phyloP scores from a whole-genome alignment of 1,140 invertebrate species.

The Drosophila sechellia region DNA sequence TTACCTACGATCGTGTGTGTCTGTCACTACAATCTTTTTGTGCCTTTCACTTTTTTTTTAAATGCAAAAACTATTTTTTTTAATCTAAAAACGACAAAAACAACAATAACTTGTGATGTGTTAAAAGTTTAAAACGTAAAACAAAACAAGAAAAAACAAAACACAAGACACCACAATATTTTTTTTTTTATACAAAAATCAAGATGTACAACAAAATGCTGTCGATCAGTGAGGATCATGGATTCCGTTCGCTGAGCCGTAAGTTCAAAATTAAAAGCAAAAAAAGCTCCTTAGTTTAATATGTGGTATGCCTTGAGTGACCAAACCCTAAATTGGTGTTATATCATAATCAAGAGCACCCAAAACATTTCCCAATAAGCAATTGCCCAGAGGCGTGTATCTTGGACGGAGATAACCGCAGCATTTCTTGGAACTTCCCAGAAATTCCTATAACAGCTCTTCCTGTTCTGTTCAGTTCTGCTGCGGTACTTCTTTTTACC shows the following conservation, averaged over 20 bases:
- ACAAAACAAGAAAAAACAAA: constrained; percentile 6
- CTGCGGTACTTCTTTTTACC: constrained; percentile 8
- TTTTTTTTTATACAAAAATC: constrained; percentile 37
- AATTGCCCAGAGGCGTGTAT: constrained; percentile 21
- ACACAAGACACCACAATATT: not conserved
- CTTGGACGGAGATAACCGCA: constrained; percentile 47
- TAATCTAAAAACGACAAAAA: constrained; percentile 37
- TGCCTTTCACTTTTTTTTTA: constrained; percentile 59
- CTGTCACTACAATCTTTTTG: constrained; percentile 15
- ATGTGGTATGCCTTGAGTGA: not conserved
- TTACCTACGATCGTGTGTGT: constrained; percentile 78
- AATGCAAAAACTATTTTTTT: constrained; percentile 34
- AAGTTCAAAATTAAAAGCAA: constrained; percentile 50
- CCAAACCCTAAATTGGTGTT: not conserved
- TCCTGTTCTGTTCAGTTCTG: constrained; percentile 10
- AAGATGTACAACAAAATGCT: constrained; percentile 83
- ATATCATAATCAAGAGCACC: not conserved
- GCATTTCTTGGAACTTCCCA: constrained; percentile 59
- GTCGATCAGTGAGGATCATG: constrained; percentile 84
- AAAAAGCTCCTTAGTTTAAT: too few relatives aligned
- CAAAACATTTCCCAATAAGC: constrained; percentile 27
- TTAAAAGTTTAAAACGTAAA: constrained; percentile 25
- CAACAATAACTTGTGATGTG: constrained; percentile 42
- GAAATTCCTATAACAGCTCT: constrained; percentile 25
- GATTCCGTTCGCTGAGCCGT: constrained; percentile 84